Percentiles rank a stretch among this genome's conserved stretches.
phyloP scores from a whole-genome alignment of 2,113 vertebrate species.

The Stegastes partitus region DNA sequence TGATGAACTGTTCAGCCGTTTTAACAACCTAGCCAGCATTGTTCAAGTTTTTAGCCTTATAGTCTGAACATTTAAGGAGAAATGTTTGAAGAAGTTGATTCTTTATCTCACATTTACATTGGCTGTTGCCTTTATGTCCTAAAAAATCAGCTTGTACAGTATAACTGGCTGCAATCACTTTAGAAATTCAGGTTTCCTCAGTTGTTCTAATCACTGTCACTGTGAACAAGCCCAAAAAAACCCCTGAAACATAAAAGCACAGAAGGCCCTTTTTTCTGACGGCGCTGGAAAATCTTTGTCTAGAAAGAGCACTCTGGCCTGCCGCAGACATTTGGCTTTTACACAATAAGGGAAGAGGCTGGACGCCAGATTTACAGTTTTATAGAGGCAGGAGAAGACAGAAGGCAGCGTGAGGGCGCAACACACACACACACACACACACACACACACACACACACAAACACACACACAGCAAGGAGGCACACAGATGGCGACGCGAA shows the following conservation, averaged over 20 bases:
- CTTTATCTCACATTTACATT: too few relatives aligned
- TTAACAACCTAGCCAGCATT: too few relatives aligned
- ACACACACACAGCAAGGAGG: conserved; percentile 32
- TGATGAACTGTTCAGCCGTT: too few relatives aligned
- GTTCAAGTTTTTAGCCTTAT: too few relatives aligned
- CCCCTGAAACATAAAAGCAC: conserved; percentile 4
- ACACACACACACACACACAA: conserved; percentile 26
- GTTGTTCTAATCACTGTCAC: neutral
- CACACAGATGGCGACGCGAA: conserved; percentile 56
- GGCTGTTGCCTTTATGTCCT: too few relatives aligned
- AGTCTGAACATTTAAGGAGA: too few relatives aligned
- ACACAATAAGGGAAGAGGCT: conserved; percentile 42
- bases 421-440: conserved; percentile 12
- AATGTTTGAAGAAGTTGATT: too few relatives aligned
- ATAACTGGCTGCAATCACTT: neutral
- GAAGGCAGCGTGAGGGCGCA: neutral
- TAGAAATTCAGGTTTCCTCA: neutral
- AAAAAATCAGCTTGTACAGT: neutral
- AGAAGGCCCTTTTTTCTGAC: conserved; percentile 28
- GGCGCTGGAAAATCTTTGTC: conserved; percentile 43
- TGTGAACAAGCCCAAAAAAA: neutral
- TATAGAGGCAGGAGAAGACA: conserved; percentile 50
- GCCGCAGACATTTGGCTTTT: conserved; percentile 54
- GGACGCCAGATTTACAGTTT: conserved; percentile 52
- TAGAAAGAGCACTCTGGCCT: conserved; percentile 19